Evolutionary conservation across 2,797 vertebrate genomes (phyloP).

Genomic region (Buceros bicornis): DNA sequence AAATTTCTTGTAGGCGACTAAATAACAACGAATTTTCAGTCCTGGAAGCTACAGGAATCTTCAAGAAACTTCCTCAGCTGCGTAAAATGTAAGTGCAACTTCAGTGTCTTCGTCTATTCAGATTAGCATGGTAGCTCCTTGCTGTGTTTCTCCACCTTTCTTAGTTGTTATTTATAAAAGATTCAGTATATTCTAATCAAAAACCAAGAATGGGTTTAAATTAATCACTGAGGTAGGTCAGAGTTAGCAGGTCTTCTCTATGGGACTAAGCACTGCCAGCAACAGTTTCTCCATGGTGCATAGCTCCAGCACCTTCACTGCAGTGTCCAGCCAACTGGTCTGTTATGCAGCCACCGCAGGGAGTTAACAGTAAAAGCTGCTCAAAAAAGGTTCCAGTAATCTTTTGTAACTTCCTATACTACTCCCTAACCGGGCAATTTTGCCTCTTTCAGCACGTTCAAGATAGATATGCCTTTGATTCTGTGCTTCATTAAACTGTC

Average conservation of each 20-base stretch:
- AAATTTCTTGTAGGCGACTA: conserved; percentile 85
- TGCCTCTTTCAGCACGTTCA: conserved; percentile 67
- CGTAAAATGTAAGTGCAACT: conserved; percentile 93
- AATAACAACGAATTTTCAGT: conserved; percentile 99
- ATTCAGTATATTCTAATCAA: not conserved
- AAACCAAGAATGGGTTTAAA: conserved; percentile 10
- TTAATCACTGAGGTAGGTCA: not conserved
- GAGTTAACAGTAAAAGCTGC: not conserved
- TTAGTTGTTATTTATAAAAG: conserved; percentile 12
- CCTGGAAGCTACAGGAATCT: conserved; percentile 95
- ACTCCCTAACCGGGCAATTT: conserved; percentile 29
- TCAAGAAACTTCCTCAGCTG: conserved; percentile 96
- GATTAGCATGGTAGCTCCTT: not conserved
- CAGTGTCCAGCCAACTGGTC: conserved; percentile 52
- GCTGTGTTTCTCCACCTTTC: not conserved
- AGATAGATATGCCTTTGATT: conserved; percentile 61
- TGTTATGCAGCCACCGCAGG: conserved; percentile 40
- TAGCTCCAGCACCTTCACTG: not conserved
- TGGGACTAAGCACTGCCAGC: not conserved
- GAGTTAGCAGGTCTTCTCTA: not conserved
- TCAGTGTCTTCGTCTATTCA: not conserved
- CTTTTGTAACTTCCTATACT: conserved; percentile 65
- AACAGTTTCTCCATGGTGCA: not conserved
- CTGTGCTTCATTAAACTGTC: conserved; percentile 77
- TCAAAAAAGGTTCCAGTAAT: conserved; percentile 44